Conservation (phyloP, 1,140 invertebrate species). For the Papilio machaon region DNA sequence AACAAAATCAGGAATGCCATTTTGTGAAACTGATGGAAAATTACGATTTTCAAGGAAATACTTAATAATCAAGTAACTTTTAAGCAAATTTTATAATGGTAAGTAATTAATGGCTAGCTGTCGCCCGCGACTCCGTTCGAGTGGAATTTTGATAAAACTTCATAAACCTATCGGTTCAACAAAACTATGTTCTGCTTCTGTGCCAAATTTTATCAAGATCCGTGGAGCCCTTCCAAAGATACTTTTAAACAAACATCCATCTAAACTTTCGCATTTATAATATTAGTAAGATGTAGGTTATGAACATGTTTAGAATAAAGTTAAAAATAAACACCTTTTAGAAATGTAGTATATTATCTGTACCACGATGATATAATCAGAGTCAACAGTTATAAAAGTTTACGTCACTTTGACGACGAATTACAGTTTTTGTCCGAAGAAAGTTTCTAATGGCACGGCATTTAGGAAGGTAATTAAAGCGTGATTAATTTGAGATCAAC, state of each 20-base stretch:
- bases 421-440: slow-evolving; percentile 17
- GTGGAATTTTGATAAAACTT: too few relatives aligned
- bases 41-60: background rate
- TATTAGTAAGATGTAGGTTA: too few relatives aligned
- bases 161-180: too few relatives aligned
- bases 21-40: background rate
- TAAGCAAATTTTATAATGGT: background rate
- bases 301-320: background rate
- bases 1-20: background rate
- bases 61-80: background rate
- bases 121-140: too few relatives aligned
- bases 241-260: too few relatives aligned
- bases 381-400: background rate
- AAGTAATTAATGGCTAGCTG: too few relatives aligned
- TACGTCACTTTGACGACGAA: background rate
- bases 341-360: background rate
- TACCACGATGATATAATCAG: background rate
- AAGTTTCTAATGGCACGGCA: slow-evolving; percentile 10
- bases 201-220: too few relatives aligned
- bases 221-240: too few relatives aligned
- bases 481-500: background rate
- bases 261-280: too few relatives aligned
- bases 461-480: slow-evolving; percentile 1
- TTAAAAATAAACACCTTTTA: background rate
- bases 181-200: too few relatives aligned